A percentile compares a stretch with the other conserved stretches of the same genome.
Evolutionary conservation across 2,888 invertebrate species (phyloP).

Genomic region (Frankliniella intonsa): DNA sequence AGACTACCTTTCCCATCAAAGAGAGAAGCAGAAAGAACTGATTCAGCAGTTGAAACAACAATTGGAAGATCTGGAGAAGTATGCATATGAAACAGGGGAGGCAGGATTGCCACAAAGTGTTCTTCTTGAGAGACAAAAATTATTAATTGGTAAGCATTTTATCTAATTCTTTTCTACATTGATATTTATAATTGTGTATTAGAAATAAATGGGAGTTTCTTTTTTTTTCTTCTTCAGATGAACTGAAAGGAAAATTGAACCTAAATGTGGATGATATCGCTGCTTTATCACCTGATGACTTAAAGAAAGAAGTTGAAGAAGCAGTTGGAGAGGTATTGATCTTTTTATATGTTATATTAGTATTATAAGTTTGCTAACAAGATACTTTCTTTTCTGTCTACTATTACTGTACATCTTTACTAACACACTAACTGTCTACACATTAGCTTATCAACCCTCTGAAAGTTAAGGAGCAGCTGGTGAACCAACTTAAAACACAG

Average conservation of each 20-base stretch:
- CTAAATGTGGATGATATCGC: constrained; percentile 77
- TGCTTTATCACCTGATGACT: constrained; percentile 70
- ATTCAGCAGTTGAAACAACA: constrained; percentile 88
- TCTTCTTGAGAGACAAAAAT: constrained; percentile 79
- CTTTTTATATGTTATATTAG: background rate
- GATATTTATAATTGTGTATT: background rate
- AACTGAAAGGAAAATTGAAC: constrained; percentile 78
- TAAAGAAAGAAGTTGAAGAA: constrained; percentile 82
- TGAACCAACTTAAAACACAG: constrained; percentile 92
- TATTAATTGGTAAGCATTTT: constrained; percentile 60
- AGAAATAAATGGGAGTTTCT: background rate
- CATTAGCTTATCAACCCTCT: constrained; percentile 80
- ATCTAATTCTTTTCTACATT: background rate
- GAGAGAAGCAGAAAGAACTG: constrained; percentile 69
- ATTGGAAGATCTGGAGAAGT: constrained; percentile 84
- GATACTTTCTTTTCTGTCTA: background rate
- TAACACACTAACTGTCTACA: constrained; percentile 31
- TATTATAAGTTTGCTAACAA: too few species aligned
- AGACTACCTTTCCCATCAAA: constrained; percentile 56
- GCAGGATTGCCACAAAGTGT: constrained; percentile 73
- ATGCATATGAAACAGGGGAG: constrained; percentile 84
- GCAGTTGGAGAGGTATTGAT: constrained; percentile 69
- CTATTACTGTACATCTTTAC: background rate
- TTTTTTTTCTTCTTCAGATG: constrained; percentile 52
- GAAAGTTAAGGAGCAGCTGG: constrained; percentile 93